phyloP scores from a whole-genome alignment of 2,113 vertebrate species.

The Gallinago paraguaiae region DNA sequence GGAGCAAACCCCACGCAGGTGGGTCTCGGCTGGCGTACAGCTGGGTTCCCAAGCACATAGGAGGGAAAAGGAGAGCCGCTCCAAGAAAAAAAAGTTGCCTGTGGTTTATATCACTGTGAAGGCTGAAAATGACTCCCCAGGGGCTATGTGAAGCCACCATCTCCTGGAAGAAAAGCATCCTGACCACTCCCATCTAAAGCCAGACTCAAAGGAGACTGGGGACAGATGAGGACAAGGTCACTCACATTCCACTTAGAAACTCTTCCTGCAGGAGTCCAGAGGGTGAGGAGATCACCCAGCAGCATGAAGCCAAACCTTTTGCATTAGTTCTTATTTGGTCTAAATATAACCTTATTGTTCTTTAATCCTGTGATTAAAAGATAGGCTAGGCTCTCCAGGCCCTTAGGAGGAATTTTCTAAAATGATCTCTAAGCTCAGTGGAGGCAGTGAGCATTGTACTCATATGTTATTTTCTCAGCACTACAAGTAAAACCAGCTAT shows the following conservation, averaged over 20 bases:
- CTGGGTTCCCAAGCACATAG: background rate
- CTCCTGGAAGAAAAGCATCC: background rate
- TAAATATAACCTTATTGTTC: background rate
- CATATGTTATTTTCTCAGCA: background rate
- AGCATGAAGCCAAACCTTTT: background rate
- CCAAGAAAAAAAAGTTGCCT: background rate
- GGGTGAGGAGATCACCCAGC: background rate
- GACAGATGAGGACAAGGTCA: background rate
- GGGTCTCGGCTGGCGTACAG: background rate
- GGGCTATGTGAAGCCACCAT: background rate
- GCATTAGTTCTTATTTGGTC: background rate
- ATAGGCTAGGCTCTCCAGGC: background rate
- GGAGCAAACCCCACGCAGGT: background rate
- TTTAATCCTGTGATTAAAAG: background rate
- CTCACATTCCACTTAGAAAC: background rate
- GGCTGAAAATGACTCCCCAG: background rate
- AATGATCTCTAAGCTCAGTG: background rate
- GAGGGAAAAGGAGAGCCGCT: background rate
- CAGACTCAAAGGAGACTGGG: rapidly evolving
- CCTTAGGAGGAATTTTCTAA: background rate
- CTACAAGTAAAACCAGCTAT: background rate
- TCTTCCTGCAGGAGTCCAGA: background rate
- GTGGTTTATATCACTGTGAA: background rate
- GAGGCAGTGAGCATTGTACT: background rate
- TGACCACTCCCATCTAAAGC: background rate